Conservation (phyloP, 1,140 invertebrate genomes). For the Coelopa frigida region DNA sequence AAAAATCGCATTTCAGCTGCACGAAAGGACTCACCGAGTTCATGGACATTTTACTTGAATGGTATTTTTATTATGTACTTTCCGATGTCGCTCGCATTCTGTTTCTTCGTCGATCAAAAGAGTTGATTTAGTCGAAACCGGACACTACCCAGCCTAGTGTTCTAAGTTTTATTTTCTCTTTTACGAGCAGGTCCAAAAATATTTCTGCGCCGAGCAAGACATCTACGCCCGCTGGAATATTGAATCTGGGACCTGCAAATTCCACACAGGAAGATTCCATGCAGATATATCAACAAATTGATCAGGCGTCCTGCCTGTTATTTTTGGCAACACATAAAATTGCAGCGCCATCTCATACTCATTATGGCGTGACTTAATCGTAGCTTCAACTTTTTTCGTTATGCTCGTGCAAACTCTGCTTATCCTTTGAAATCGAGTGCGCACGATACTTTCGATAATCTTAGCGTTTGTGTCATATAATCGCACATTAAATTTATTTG, state of each 20-base stretch:
- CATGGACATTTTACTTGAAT: too few relatives aligned
- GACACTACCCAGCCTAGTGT: neutral
- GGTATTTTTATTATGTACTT: too few relatives aligned
- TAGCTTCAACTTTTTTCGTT: neutral
- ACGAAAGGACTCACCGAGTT: too few relatives aligned
- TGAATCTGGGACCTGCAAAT: neutral
- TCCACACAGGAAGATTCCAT: neutral
- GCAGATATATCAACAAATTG: neutral
- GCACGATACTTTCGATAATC: too few relatives aligned
- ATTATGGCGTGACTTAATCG: neutral
- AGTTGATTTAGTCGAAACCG: too few relatives aligned
- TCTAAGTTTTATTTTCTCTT: neutral
- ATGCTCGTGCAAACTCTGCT: neutral
- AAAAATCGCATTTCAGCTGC: too few relatives aligned
- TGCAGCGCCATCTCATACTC: neutral
- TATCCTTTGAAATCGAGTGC: too few relatives aligned
- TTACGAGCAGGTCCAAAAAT: neutral
- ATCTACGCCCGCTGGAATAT: neutral
- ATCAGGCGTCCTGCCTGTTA: neutral
- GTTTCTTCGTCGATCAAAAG: too few relatives aligned
- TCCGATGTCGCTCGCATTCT: too few relatives aligned
- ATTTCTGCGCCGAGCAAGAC: neutral
- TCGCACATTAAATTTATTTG: neutral
- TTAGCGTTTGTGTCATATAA: too few relatives aligned
- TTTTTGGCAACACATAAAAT: conserved; percentile 3